phyloP scores from a whole-genome alignment of 2,113 vertebrate species.

The Sphaerodactylus townsendi region DNA sequence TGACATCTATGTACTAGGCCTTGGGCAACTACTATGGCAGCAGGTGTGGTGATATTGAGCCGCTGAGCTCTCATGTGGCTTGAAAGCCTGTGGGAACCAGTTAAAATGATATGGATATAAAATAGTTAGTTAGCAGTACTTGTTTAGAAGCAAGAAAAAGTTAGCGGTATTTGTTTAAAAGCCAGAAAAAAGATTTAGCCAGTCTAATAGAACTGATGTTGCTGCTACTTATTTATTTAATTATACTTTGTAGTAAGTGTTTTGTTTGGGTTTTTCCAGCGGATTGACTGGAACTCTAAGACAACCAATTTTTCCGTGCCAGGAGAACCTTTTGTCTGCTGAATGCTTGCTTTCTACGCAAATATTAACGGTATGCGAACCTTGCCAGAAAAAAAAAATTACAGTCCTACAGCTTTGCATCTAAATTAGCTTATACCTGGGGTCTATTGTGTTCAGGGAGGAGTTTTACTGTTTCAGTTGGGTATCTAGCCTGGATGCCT shows the following conservation, averaged over 20 bases:
- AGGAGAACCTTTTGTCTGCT: no score
- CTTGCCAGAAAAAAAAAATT: neutral
- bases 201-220: slow-evolving; percentile 16
- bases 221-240: no score
- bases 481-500: neutral
- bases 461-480: no score
- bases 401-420: neutral
- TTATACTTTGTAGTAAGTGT: neutral
- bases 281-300: neutral
- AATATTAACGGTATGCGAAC: neutral
- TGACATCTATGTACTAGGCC: neutral
- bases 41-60: neutral
- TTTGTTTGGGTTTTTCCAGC: neutral
- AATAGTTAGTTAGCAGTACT: neutral
- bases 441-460: neutral
- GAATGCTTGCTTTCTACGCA: neutral
- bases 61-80: neutral
- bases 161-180: slow-evolving; percentile 40
- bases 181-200: slow-evolving; percentile 19
- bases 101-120: neutral
- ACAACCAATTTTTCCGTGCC: neutral
- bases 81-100: neutral
- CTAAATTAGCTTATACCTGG: no score
- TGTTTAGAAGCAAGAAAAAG: slow-evolving; percentile 43
- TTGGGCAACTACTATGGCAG: neutral